Percentiles rank a stretch among this genome's conserved stretches.
phyloP scores from a whole-genome alignment of 2,888 invertebrate genomes.

The Amphipyra berbera region DNA sequence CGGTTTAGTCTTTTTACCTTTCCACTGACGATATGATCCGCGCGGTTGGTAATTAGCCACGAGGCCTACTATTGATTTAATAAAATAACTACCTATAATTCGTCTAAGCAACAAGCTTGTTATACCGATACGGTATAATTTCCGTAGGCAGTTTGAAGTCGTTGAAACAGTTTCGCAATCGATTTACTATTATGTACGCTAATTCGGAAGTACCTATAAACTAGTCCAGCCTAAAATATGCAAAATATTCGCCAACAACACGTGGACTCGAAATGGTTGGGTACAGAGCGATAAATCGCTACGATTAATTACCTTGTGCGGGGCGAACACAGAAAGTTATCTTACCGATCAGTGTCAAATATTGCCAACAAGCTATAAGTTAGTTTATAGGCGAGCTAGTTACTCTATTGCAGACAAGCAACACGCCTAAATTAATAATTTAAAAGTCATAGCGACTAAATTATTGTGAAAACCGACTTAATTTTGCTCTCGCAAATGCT shows the following conservation, averaged over 20 bases:
- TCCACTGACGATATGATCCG: no score
- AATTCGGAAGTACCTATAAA: constrained; percentile 51
- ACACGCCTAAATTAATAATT: constrained; percentile 37
- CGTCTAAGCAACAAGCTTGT: constrained; percentile 14
- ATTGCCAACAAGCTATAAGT: constrained; percentile 30
- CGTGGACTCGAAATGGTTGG: constrained; percentile 45
- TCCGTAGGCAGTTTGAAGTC: constrained; percentile 27
- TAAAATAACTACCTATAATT: constrained; percentile 23
- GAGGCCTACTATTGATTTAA: constrained; percentile 7
- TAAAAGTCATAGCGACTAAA: constrained; percentile 19
- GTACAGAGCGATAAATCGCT: constrained; percentile 45
- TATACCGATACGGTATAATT: constrained; percentile 18
- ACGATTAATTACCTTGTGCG: constrained; percentile 51
- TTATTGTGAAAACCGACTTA: constrained; percentile 17
- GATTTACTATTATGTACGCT: constrained; percentile 45
- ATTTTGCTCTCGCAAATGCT: not conserved
- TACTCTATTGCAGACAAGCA: constrained; percentile 21
- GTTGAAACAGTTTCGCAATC: constrained; percentile 43
- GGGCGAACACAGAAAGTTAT: constrained; percentile 52
- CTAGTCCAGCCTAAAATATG: constrained; percentile 51
- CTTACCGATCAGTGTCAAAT: constrained; percentile 50
- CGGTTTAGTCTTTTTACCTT: no score
- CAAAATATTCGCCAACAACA: constrained; percentile 47
- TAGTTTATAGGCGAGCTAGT: constrained; percentile 16
- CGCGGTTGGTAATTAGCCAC: no score